These are phyloP conservation scores for Pegoplata infirma DNA, from an alignment of 2,888 invertebrate genomes.

Conservation along the genomic window DNA sequence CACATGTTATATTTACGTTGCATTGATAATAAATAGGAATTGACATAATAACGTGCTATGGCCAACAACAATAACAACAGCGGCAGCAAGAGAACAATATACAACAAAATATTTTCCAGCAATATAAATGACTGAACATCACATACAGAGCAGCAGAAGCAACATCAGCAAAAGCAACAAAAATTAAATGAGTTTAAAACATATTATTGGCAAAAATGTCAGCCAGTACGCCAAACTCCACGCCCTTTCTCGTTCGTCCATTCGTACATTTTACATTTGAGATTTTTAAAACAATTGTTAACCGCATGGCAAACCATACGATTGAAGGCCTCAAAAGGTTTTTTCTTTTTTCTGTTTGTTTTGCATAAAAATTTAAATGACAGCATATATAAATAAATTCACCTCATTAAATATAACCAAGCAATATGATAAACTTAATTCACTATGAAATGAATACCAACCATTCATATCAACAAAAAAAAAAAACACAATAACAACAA, in stretches of 20 bases:
- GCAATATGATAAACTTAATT: not conserved
- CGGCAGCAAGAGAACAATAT: no score
- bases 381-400: constrained; percentile 23
- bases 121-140: not conserved
- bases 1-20: not conserved
- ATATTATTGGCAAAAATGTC: constrained; percentile 15
- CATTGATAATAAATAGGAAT: constrained; percentile 24
- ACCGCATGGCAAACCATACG: constrained; percentile 33
- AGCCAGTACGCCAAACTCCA: no score
- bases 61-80: constrained; percentile 7
- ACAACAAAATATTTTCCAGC: not conserved
- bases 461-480: no score
- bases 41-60: constrained; percentile 20
- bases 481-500: no score
- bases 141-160: no score
- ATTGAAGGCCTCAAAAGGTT: constrained; percentile 13
- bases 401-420: constrained; percentile 34
- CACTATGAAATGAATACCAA: not conserved
- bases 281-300: constrained; percentile 1
- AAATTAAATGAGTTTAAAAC: constrained; percentile 35
- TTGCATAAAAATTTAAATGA: constrained; percentile 26
- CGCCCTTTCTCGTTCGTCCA: no score
- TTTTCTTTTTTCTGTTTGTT: no score
- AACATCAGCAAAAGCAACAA: constrained; percentile 4
- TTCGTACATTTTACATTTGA: not conserved